Percentiles rank a stretch among this genome's conserved stretches.
Evolutionary conservation across 2,113 vertebrate genomes (phyloP).

Genomic region (Anarrhichthys ocellatus): DNA sequence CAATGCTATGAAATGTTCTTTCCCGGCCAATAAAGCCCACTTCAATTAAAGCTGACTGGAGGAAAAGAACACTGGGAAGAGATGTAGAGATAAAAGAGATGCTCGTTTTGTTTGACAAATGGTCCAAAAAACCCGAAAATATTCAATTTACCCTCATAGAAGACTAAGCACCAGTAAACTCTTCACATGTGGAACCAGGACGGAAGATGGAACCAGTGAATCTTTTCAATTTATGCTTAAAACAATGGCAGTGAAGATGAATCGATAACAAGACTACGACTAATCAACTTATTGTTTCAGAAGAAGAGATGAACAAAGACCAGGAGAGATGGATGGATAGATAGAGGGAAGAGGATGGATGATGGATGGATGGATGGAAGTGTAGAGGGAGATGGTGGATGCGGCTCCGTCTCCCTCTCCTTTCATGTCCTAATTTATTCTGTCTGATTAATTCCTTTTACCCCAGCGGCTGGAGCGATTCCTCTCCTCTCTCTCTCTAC

Average conservation of each 20-base stretch:
- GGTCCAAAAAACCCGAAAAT: not conserved
- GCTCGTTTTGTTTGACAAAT: not conserved
- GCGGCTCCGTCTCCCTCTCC: conserved; percentile 40
- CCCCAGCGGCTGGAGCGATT: conserved; percentile 73
- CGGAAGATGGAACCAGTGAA: not conserved
- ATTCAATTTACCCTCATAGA: not conserved
- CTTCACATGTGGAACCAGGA: not conserved
- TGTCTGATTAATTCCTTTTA: conserved; percentile 79
- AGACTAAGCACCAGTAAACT: not conserved
- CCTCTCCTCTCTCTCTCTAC: conserved; percentile 25
- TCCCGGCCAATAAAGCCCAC: not conserved
- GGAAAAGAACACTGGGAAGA: not conserved
- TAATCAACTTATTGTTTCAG: not conserved
- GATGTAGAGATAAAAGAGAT: not conserved
- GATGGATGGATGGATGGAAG: conserved; percentile 34
- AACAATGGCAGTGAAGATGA: not conserved
- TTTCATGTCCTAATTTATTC: conserved; percentile 84
- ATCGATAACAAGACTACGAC: not conserved
- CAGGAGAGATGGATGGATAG: not conserved
- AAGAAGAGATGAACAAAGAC: not conserved
- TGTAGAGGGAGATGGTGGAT: conserved; percentile 20
- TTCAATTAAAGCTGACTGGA: not conserved
- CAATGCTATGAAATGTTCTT: not conserved
- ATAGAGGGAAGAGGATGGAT: conserved; percentile 13
- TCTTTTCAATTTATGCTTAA: not conserved